Conservation (phyloP, 2,797 vertebrate species). For the Ficedula albicollis region DNA sequence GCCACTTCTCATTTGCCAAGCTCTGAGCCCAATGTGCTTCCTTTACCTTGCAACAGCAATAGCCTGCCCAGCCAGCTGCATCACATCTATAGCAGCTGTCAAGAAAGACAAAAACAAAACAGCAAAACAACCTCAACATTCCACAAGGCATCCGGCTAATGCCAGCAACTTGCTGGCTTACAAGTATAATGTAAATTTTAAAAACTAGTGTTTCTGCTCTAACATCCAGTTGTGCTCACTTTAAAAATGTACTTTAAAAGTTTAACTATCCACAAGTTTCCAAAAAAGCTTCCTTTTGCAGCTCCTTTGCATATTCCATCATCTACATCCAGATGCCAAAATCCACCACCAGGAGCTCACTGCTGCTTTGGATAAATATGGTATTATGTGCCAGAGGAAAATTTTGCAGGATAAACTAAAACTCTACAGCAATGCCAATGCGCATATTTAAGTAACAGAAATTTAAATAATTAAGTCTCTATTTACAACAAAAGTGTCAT, state of each 20-base stretch:
- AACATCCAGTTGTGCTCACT: not conserved
- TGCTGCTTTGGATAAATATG: not conserved
- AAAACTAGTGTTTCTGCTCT: not conserved
- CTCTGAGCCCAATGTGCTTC: not conserved
- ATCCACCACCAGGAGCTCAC: not conserved
- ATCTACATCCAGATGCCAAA: conserved; percentile 26
- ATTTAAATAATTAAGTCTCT: not conserved
- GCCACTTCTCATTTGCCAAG: not conserved
- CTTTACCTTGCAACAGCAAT: not conserved
- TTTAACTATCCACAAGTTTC: conserved; percentile 2
- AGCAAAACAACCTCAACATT: not conserved
- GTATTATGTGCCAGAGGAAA: not conserved
- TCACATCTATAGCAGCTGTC: not conserved
- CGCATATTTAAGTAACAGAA: not conserved
- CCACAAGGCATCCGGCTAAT: not conserved
- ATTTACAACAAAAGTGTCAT: not conserved
- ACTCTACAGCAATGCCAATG: not conserved
- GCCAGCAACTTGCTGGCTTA: not conserved
- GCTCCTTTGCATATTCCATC: not conserved
- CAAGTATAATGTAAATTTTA: not conserved
- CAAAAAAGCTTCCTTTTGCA: conserved; percentile 11
- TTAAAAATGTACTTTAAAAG: conserved; percentile 1
- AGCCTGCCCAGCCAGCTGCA: not conserved
- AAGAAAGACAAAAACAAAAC: not conserved
- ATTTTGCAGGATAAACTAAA: not conserved